Base-by-base conservation (phyloP, 23 tunicate species). In the Ciona savignyi region DNA sequence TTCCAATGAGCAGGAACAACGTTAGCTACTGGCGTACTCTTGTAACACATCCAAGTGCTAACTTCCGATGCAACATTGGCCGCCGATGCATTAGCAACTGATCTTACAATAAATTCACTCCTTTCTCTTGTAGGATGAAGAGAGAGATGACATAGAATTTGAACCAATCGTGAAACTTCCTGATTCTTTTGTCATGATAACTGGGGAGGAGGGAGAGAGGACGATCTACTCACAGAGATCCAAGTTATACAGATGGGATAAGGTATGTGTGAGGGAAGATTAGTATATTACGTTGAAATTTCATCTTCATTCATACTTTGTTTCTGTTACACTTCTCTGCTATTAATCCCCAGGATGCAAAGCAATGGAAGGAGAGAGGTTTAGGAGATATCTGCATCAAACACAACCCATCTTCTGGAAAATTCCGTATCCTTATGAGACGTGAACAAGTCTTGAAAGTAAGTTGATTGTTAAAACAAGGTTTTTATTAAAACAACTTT, bases 341-440 rank as follows among this genome's bases (percentile, higher is more conserved):
- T 30, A 42, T 6, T 42, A 42, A 6, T 42, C 11, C 56, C 15
- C 56, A 42, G 56, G 15, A 9, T 42, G 9, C 15, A 42, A 32
- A 75, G 15, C 83, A 85, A 60, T 94, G 99, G 99, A 94, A 94
- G 62, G 99, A 94, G 63, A 74, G 95, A 24, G 99, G 99, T 9
- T 29, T 87, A 2, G 99, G 99, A 1, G 90, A 87, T 20, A 75
- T 94, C 25, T 71, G 70, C 77, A 87, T 94, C 35, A 82, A 77
- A 32, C 74, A 78, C 48, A 73, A 87, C 67, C 31, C 60, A 33
- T 20, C 65, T 11, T 70, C 72, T 4, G 64, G 73, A 28, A 42
- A 67, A 33, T 75, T 66, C 75, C 81, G 99, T 24, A 48, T 94
- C 60, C 60, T 94, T 60, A 94, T 94, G 99, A 83, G 99, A 21